Evolutionary conservation across 2,888 invertebrate species (phyloP).

Genomic region (Dichetophora obliterata): DNA sequence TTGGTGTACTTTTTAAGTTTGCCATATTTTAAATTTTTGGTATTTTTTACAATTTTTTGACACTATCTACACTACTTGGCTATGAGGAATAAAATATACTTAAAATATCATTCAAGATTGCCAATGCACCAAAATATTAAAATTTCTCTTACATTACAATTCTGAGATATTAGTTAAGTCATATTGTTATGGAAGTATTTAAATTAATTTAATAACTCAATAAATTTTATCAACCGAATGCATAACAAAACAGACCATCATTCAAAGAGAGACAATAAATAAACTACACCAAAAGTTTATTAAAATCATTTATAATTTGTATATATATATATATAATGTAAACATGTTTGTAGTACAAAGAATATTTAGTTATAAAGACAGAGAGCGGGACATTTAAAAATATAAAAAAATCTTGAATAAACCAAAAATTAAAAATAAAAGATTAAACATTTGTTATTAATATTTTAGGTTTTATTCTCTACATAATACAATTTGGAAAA

Average conservation of each 20-base stretch:
- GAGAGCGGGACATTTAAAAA: not conserved
- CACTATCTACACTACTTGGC: too few relatives aligned
- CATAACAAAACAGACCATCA: not conserved
- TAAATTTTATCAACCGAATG: too few relatives aligned
- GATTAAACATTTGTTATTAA: not conserved
- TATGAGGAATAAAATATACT: too few relatives aligned
- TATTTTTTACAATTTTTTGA: too few relatives aligned
- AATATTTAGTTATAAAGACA: not conserved
- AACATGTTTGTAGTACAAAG: constrained; percentile 7
- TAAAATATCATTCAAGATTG: too few relatives aligned
- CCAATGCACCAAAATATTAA: too few relatives aligned
- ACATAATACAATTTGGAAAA: constrained; percentile 20
- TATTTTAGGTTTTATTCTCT: constrained; percentile 18
- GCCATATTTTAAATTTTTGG: too few relatives aligned
- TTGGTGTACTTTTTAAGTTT: too few relatives aligned
- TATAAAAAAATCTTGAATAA: not conserved
- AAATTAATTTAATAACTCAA: too few relatives aligned
- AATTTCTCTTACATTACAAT: too few relatives aligned
- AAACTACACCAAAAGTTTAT: constrained; percentile 1
- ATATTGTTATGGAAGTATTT: too few relatives aligned
- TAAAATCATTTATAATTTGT: constrained; percentile 18
- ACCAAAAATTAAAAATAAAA: not conserved
- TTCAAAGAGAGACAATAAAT: not conserved
- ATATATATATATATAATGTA: constrained; percentile 7
- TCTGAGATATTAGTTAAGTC: too few relatives aligned